Evolutionary conservation across 2,888 invertebrate genomes (phyloP), one percentile per base, ranked within the genome.

Genomic region (Drosophila atroscutellata): DNA sequence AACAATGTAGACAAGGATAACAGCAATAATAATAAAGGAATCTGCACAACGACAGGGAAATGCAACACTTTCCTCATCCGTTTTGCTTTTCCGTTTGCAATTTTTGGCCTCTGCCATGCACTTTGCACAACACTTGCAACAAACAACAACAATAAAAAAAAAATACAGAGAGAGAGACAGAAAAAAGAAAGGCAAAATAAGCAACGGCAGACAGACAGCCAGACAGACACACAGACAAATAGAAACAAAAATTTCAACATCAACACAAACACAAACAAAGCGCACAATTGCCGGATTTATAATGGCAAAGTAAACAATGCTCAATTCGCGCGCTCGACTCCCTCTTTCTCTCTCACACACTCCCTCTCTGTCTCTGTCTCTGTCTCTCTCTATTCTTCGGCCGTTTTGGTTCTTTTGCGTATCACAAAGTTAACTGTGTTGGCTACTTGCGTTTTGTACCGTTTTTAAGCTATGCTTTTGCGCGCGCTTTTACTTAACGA

Each of bases 1-100:
- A 42, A 28, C 42, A 49, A 56, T 34, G 30, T 18, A 24, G 50
- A 32, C 30, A 67, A 39, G 39, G 57, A 32, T 24, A 55, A 30
- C 37, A 71, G 34, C 58, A 67, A 54, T 49, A 54, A 42, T 37
- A 30, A 42, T 36, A 45, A 15, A 8, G 45, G 15, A 45, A 45
- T 45, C 52, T 52, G 63, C 59, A 71, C 13, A 56, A 26, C 58
- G 65, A 73, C 66, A 83, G 81, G 86, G 83, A 86, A 84, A 76
- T 86, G 87, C 86, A 86, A 86, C 86, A 86, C 89, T 87, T 86
- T 75, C 77, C 67, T 61, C 56, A 75, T 83, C 83, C 75, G 74
- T 71, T 80, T 86, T 69, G 65, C 63, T 63, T 54, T 76, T 83
- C 74, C 74, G 73, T 70, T 87, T 77, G 74, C 56, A 73, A 66